Base-by-base conservation (phyloP, 2,113 vertebrate species). In the Ornithorhynchus anatinus region DNA sequence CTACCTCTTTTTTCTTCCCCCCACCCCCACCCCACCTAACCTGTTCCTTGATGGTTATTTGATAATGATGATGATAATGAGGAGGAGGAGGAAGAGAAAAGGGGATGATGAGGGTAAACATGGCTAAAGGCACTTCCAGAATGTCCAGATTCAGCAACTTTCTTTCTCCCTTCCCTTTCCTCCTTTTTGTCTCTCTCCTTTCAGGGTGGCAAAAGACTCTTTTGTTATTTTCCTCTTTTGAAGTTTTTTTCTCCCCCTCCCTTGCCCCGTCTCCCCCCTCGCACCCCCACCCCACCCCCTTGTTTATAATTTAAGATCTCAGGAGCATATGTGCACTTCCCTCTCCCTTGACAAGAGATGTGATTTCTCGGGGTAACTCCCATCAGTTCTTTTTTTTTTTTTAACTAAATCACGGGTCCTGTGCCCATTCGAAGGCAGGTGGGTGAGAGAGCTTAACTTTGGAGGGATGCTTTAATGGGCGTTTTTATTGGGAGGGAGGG, bases 361-460 rank as follows among this genome's bases (percentile, higher is more conserved):
- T 62, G 79, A 79, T 88, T 88, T 87, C 69, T 89, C 67, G 74
- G 75, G 76, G 81, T 85, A 89, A 75, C 74, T 63, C 81, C 65
- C 81, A 54, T 79, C 82, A 82, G 47, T 72, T n/a, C n/a, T n/a
- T n/a, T n/a, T n/a, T n/a, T n/a, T n/a, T 89, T 89, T 88, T 69
- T 77, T 77, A 85, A 80, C 81, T 85, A 79, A 72, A 69, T 77
- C 80, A 80, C 82, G 61, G 72, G 84, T 89, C 83, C 81, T 89
- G 68, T 51, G 69, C 80, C 77, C 76, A 78, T 83, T 77, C 72
- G 84, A 90, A 84, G 44, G 76, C 88, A 93, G 91, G 90, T 92
- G 89, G 84, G 89, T 84, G 82, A 86, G 72, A 80, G 68, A 51
- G 74, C 75, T 89, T 84, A 84, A 91, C 82, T 91, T 91, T 84